Base-by-base conservation (phyloP, 1,140 invertebrate species). In the Nilaparvata lugens region DNA sequence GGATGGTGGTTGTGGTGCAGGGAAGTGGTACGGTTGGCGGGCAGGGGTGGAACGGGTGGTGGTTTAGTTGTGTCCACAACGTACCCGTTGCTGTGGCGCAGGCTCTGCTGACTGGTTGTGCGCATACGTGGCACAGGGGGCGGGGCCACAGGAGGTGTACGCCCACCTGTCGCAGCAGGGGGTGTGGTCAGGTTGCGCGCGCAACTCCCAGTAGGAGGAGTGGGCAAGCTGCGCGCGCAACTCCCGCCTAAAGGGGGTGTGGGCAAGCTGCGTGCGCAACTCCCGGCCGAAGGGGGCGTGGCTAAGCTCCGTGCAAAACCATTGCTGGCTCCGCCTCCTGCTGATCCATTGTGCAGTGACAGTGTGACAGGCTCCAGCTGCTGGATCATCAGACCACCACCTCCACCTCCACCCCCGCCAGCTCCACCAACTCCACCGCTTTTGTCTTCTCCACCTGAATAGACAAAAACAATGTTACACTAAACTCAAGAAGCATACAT, bases 301-400 rank as follows among this genome's bases (percentile, higher is more conserved):
- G n/a, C n/a, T n/a, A n/a, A n/a, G n/a, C n/a, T n/a, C n/a, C 3
- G 31, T 35, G 31, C 31, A 56, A 23, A 63, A 18, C 31, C 59
- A 31, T 63, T 63, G 52, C 38, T 62, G 62, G 2, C 60, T 55
- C 48, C 61, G 7, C 31, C 31, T 4, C 31, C n/a, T n/a, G n/a
- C n/a, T n/a, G n/a, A n/a, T n/a, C n/a, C 31, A 28, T 28, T 28
- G 25, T 28, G 25, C 9, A 35, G 31, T 11, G 7, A 68, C 63
- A 68, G 63, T 18, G 66, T 60, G 7, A 69, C 62, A 11, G 68
- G 65, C 21, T 69, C 68, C 31, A 69, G 42, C 52, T 68, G 67
- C 28, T 68, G 67, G 6, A 68, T 68, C 25, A 61, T 67, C 42
- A 68, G 23, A 6, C 66, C 59, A 45, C 62, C 48, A 43, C 67